Evolutionary conservation across 2,888 invertebrate genomes (phyloP).

Genomic region (Prostheceraeus crozeri): DNA sequence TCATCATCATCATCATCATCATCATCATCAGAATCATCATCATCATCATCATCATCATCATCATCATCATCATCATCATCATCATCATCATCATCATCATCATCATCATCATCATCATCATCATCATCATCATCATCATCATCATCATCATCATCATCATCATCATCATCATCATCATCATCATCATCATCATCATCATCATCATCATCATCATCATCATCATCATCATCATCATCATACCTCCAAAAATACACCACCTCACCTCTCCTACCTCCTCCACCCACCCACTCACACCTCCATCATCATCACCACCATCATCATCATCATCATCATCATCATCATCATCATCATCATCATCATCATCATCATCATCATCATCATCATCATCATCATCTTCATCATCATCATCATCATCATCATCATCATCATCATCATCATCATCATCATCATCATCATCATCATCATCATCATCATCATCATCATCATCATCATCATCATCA

Average conservation of each 20-base stretch:
- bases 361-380: not conserved
- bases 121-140: no score
- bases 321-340: slow-evolving; percentile 40
- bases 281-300: slow-evolving; percentile 38
- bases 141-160: no score
- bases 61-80: no score
- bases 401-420: no score
- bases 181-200: slow-evolving; percentile 37
- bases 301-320: slow-evolving; percentile 39
- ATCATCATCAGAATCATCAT: no score
- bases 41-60: no score
- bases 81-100: no score
- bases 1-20: no score
- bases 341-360: slow-evolving; percentile 35
- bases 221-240: no score
- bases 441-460: slow-evolving; percentile 31
- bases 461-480: slow-evolving; percentile 37
- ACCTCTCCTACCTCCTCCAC: not conserved
- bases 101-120: no score
- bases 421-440: no score
- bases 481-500: slow-evolving; percentile 37
- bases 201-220: slow-evolving; percentile 37
- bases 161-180: slow-evolving; percentile 33
- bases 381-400: no score
- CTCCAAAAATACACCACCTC: not conserved